A percentile compares a stretch with the other conserved stretches of the same genome.
Conservation (phyloP, 2,797 vertebrate species). For the Podarcis siculus region DNA sequence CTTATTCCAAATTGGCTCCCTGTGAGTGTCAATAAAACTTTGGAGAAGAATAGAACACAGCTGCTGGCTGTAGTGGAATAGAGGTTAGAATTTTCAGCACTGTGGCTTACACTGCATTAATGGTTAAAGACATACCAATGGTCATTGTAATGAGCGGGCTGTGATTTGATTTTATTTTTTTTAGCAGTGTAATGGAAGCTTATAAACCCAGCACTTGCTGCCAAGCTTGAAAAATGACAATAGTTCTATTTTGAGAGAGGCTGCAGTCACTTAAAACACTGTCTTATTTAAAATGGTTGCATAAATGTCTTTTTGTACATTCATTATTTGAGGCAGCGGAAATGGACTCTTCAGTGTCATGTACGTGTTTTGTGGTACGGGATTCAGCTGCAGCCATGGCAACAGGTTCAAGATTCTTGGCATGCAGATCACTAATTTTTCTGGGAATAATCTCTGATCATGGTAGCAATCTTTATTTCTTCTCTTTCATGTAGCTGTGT, state of each 20-base stretch:
- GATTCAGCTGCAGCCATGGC: constrained; percentile 68
- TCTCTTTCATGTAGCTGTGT: constrained; percentile 23
- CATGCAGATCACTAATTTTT: constrained; percentile 52
- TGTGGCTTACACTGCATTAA: not conserved
- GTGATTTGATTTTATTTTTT: not conserved
- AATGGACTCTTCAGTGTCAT: constrained; percentile 42
- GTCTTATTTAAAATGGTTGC: constrained; percentile 46
- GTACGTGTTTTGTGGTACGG: constrained; percentile 52
- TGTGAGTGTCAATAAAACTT: not conserved
- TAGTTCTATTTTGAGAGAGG: constrained; percentile 20
- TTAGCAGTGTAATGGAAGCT: not conserved
- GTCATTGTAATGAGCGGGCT: not conserved
- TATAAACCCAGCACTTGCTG: not conserved
- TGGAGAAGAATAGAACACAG: not conserved
- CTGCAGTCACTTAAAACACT: constrained; percentile 27
- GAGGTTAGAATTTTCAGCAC: not conserved
- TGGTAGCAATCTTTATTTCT: constrained; percentile 31
- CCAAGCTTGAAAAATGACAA: constrained; percentile 1
- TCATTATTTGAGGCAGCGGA: constrained; percentile 45
- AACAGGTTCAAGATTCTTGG: constrained; percentile 63
- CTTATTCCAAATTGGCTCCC: not conserved
- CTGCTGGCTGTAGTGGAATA: not conserved
- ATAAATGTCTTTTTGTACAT: constrained; percentile 46
- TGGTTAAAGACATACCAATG: not conserved
- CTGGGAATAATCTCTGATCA: constrained; percentile 48